Conservation (phyloP, 2,797 vertebrate species). For the Nannoperca obscura region DNA sequence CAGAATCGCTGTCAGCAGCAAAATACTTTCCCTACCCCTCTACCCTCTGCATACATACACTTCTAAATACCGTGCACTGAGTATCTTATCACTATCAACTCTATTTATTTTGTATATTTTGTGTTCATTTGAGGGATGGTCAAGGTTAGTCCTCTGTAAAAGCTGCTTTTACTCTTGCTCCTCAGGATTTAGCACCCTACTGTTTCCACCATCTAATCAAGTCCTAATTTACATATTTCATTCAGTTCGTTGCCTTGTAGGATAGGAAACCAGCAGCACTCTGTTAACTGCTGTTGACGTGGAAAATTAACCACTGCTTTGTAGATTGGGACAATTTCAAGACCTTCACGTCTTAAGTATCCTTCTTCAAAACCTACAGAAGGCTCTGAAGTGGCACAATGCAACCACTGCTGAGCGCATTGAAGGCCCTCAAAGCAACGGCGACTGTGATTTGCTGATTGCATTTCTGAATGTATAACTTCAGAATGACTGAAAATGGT, state of each 20-base stretch:
- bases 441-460: conserved; percentile 5
- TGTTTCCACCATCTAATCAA: conserved; percentile 44
- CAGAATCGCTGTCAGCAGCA: conserved; percentile 25
- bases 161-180: conserved; percentile 7
- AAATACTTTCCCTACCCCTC: neutral
- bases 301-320: conserved; percentile 8
- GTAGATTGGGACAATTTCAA: conserved; percentile 21
- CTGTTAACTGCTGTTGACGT: conserved; percentile 15
- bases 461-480: conserved; percentile 6
- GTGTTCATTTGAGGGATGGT: neutral
- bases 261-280: conserved; percentile 20
- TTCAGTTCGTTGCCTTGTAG: conserved; percentile 27
- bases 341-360: conserved; percentile 15
- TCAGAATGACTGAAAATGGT: neutral
- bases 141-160: conserved; percentile 2
- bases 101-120: neutral
- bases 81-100: neutral
- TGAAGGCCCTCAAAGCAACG: neutral
- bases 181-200: conserved; percentile 37
- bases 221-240: conserved; percentile 42
- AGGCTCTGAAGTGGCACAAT: conserved; percentile 1
- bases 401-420: neutral
- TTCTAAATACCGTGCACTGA: conserved; percentile 4
- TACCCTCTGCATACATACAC: conserved; percentile 6
- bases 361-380: conserved; percentile 1